Conservation (phyloP, 2,113 vertebrate genomes). For the Tetraodon nigroviridis region DNA sequence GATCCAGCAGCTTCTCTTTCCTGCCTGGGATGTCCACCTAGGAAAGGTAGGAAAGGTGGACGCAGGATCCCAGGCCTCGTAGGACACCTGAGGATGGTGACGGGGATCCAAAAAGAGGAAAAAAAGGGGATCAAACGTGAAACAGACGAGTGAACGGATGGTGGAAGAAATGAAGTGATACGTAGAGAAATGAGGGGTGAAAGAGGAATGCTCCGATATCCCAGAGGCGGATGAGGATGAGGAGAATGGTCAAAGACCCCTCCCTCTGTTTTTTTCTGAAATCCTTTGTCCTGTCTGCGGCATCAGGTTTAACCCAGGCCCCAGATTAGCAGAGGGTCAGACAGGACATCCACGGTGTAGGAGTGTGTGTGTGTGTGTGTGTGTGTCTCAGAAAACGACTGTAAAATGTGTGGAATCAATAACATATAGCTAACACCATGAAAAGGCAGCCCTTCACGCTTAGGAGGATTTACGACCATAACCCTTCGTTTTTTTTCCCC, state of each 20-base stretch:
- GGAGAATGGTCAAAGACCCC: neutral
- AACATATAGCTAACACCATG: slow-evolving; percentile 16
- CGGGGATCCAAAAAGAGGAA: too few relatives aligned
- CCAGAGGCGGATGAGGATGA: slow-evolving; percentile 2
- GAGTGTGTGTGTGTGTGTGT: neutral
- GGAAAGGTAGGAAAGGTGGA: too few relatives aligned
- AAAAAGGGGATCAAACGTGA: slow-evolving; percentile 52
- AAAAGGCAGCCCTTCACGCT: slow-evolving; percentile 11
- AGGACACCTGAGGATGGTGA: too few relatives aligned
- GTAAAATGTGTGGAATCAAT: slow-evolving; percentile 53
- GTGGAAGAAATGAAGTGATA: slow-evolving; percentile 44
- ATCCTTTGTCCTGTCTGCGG: slow-evolving; percentile 57
- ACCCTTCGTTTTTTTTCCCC: too few relatives aligned
- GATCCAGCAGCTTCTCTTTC: too few relatives aligned
- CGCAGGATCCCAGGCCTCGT: too few relatives aligned
- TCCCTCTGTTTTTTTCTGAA: slow-evolving; percentile 34
- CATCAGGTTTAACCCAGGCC: slow-evolving; percentile 22
- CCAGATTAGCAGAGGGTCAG: slow-evolving; percentile 54
- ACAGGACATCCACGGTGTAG: slow-evolving; percentile 26
- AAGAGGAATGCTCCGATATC: slow-evolving; percentile 46
- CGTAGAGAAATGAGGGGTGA: slow-evolving; percentile 46
- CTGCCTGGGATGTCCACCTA: too few relatives aligned
- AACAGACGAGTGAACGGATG: slow-evolving; percentile 60
- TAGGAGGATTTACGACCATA: too few relatives aligned
- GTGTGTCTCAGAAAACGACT: slow-evolving; percentile 27